Evolutionary conservation across 2,888 invertebrate species (phyloP).

Genomic region (Xestobium rufovillosum): DNA sequence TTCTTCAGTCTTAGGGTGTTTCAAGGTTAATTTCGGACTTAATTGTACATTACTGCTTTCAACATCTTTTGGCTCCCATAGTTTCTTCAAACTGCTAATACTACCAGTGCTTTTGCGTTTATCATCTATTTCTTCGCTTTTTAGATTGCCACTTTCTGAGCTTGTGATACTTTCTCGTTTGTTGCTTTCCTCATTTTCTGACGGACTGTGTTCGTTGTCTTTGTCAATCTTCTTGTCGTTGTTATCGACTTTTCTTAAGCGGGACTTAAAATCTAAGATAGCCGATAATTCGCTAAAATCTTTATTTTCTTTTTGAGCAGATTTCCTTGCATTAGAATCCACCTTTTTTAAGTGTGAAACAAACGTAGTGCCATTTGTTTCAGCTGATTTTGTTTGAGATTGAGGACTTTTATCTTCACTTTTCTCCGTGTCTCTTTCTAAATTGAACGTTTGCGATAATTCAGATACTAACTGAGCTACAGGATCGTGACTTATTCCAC

Average conservation of each 20-base stretch:
- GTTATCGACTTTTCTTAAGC: conserved; percentile 72
- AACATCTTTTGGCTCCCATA: conserved; percentile 80
- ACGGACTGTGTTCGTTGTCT: conserved; percentile 28
- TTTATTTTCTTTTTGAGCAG: conserved; percentile 50
- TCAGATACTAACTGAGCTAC: conserved; percentile 76
- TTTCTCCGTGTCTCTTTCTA: conserved; percentile 48
- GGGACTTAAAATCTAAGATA: conserved; percentile 78
- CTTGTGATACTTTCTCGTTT: conserved; percentile 44
- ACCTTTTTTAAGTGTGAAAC: conserved; percentile 60
- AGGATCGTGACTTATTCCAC: conserved; percentile 58
- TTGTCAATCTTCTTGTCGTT: conserved; percentile 39
- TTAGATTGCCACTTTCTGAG: conserved; percentile 41
- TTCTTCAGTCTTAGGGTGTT: conserved; percentile 44
- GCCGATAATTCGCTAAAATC: conserved; percentile 48
- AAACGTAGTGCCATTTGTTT: conserved; percentile 44
- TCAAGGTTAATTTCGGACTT: conserved; percentile 57
- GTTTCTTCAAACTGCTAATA: conserved; percentile 83
- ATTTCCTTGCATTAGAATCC: no score
- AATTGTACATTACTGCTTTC: conserved; percentile 48
- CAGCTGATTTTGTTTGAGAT: conserved; percentile 28
- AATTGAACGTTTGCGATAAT: conserved; percentile 74
- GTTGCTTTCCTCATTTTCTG: conserved; percentile 32
- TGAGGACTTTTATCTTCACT: conserved; percentile 35
- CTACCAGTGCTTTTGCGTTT: conserved; percentile 87
- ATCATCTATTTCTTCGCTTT: conserved; percentile 63